Conservation (phyloP, 2,113 vertebrate species). For the Calidris pugnax region DNA sequence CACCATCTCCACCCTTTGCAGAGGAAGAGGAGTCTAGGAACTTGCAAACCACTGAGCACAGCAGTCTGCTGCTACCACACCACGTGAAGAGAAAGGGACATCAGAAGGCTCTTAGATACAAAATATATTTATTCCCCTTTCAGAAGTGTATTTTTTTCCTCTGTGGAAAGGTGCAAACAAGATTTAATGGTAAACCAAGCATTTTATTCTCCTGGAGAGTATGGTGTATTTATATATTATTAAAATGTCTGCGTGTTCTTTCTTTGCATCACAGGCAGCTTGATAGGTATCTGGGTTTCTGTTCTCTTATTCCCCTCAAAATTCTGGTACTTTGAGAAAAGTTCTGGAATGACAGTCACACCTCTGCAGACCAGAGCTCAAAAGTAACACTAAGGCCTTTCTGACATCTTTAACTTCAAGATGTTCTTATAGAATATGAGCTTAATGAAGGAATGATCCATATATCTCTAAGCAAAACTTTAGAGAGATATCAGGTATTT, state of each 20-base stretch:
- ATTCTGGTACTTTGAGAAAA: background rate
- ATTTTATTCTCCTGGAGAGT: background rate
- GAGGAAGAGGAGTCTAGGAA: background rate
- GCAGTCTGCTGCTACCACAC: background rate
- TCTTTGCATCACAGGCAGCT: background rate
- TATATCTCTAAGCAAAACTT: background rate
- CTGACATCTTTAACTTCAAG: background rate
- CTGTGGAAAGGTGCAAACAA: background rate
- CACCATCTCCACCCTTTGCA: background rate
- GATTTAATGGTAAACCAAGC: background rate
- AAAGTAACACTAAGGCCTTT: background rate
- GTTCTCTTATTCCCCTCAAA: background rate
- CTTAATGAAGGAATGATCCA: background rate
- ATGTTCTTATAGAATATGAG: background rate
- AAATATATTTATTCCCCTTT: background rate
- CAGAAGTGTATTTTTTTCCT: background rate
- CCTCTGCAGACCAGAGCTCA: background rate
- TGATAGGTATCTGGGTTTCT: fast-evolving
- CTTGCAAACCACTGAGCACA: background rate
- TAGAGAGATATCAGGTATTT: background rate
- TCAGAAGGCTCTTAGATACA: background rate
- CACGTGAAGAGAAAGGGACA: background rate
- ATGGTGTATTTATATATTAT: background rate
- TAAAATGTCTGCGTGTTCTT: background rate
- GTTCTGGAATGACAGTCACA: background rate